Percentiles rank a stretch among this genome's conserved stretches.
phyloP scores from a whole-genome alignment of 2,113 vertebrate genomes.

The Diadophis punctatus region DNA sequence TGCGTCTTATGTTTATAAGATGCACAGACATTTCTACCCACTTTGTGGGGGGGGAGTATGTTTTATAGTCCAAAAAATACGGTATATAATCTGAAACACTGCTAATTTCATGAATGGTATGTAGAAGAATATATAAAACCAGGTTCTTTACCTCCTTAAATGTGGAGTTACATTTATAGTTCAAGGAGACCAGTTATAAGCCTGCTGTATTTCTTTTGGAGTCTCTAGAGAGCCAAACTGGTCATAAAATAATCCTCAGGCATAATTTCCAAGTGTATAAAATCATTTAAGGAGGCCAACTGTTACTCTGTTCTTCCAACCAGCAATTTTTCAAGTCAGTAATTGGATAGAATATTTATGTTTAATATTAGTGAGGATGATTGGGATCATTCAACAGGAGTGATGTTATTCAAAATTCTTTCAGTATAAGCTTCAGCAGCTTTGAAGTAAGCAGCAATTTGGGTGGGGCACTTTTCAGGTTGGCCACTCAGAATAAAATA shows the following conservation, averaged over 20 bases:
- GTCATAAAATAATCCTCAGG: too few species aligned
- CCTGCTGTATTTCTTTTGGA: too few species aligned
- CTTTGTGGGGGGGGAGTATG: too few species aligned
- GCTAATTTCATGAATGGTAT: background rate
- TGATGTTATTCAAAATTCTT: background rate
- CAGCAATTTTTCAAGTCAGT: background rate
- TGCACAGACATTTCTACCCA: too few species aligned
- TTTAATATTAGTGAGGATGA: background rate
- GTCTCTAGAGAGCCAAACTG: too few species aligned
- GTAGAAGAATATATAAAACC: background rate
- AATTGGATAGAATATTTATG: background rate
- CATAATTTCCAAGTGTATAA: background rate
- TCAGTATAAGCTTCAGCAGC: background rate
- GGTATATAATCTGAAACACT: background rate
- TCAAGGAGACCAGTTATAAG: too few species aligned
- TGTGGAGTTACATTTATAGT: too few species aligned
- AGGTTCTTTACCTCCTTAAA: background rate
- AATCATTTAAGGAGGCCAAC: background rate
- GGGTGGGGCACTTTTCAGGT: background rate
- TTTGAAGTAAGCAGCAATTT: background rate
- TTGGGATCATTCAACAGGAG: background rate
- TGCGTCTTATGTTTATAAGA: too few species aligned
- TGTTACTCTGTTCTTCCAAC: background rate
- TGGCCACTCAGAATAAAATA: background rate
- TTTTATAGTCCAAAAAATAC: too few species aligned